Percentiles rank a stretch among this genome's conserved stretches.
phyloP scores from a whole-genome alignment of 2,888 invertebrate genomes.

The Xiphydria camelus region DNA sequence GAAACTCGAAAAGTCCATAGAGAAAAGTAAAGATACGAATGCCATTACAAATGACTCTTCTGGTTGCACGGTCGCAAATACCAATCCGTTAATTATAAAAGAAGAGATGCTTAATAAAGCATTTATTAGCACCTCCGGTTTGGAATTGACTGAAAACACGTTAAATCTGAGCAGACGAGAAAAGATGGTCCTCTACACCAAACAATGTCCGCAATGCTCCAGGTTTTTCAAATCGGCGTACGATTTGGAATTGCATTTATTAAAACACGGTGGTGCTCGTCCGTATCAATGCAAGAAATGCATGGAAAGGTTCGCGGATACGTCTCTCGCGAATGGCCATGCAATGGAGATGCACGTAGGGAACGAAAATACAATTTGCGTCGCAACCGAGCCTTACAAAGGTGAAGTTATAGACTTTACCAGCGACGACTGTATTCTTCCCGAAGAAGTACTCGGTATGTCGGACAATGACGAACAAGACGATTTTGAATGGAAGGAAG shows the following conservation, averaged over 20 bases:
- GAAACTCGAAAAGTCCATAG: neutral
- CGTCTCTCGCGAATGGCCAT: constrained; percentile 13
- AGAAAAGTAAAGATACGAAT: neutral
- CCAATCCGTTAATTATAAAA: too few relatives aligned
- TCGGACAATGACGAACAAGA: constrained; percentile 14
- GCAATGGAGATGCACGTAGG: constrained; percentile 6
- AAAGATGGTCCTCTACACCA: constrained; percentile 13
- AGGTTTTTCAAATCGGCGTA: constrained; percentile 14
- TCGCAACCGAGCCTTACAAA: constrained; percentile 9
- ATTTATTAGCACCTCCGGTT: neutral
- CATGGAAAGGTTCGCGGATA: constrained; percentile 12
- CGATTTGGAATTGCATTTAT: constrained; percentile 16
- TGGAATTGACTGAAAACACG: neutral
- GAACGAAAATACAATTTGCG: constrained; percentile 7
- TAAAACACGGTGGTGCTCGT: constrained; percentile 15
- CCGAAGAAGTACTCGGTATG: constrained; percentile 13
- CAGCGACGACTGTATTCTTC: constrained; percentile 15
- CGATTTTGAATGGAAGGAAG: constrained; percentile 16
- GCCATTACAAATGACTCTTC: neutral
- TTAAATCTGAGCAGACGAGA: constrained; percentile 9
- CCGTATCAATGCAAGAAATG: constrained; percentile 20
- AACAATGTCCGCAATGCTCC: constrained; percentile 15
- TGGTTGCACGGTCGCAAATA: too few relatives aligned
- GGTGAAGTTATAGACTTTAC: constrained; percentile 15
- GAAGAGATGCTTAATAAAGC: constrained; percentile 2